phyloP scores from a whole-genome alignment of 1,140 invertebrate species.

The Amyelois transitella region DNA sequence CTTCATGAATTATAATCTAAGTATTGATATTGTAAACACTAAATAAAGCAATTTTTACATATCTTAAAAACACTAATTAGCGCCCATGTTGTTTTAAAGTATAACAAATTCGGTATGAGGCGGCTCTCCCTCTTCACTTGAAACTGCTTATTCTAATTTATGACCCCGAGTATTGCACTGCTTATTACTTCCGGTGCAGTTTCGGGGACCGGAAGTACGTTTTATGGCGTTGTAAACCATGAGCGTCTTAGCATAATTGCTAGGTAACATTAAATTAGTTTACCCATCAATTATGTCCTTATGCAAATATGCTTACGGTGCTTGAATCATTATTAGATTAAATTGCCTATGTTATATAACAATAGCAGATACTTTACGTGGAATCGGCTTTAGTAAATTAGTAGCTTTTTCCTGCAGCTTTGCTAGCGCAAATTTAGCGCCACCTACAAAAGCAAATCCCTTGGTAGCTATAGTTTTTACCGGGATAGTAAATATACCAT shows the following conservation, averaged over 20 bases:
- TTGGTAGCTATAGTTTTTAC: too few relatives aligned
- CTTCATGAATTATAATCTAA: too few relatives aligned
- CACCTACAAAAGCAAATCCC: too few relatives aligned
- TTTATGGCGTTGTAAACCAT: conserved; percentile 65
- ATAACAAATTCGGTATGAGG: conserved; percentile 4
- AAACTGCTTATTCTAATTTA: conserved; percentile 71
- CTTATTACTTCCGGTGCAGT: conserved; percentile 67
- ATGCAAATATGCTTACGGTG: conserved; percentile 32
- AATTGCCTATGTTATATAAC: background rate
- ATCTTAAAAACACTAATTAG: background rate
- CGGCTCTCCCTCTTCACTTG: conserved; percentile 37
- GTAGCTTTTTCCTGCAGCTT: too few relatives aligned
- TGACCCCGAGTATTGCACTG: conserved; percentile 56
- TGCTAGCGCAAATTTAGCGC: too few relatives aligned
- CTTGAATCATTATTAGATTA: conserved; percentile 12
- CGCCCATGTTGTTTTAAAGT: background rate
- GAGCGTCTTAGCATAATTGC: conserved; percentile 65
- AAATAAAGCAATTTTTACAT: too few relatives aligned
- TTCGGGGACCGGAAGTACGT: conserved; percentile 56
- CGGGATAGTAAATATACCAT: too few relatives aligned
- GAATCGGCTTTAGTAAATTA: background rate
- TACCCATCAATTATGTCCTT: conserved; percentile 53
- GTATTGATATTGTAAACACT: too few relatives aligned
- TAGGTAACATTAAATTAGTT: conserved; percentile 62
- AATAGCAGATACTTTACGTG: background rate